Conservation (phyloP, 2,888 invertebrate genomes). For the Bugulina stolonifera region DNA sequence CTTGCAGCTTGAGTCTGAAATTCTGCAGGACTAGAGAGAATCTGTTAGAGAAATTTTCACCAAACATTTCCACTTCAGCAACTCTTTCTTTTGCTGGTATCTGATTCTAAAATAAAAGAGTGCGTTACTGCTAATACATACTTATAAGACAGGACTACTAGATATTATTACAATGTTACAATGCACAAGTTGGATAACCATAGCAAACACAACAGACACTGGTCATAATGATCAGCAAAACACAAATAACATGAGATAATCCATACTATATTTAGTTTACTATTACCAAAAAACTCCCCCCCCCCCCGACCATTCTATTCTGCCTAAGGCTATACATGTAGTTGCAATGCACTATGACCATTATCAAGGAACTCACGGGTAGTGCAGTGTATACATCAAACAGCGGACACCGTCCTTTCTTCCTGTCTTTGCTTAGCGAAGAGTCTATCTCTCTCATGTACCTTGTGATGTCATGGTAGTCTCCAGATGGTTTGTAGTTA, state of each 20-base stretch:
- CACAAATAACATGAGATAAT: too few species aligned
- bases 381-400: constrained; percentile 68
- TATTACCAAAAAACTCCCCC: too few species aligned
- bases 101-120: not conserved
- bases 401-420: constrained; percentile 64
- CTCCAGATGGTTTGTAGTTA: constrained; percentile 19
- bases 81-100: constrained; percentile 35
- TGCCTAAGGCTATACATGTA: too few species aligned
- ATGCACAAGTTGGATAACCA: too few species aligned
- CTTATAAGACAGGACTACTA: not conserved
- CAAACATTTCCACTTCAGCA: constrained; percentile 54
- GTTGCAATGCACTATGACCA: too few species aligned
- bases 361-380: constrained; percentile 54
- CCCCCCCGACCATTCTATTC: too few species aligned
- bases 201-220: too few species aligned
- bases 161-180: not conserved
- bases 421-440: constrained; percentile 76
- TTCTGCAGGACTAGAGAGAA: constrained; percentile 77
- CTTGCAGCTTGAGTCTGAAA: constrained; percentile 76
- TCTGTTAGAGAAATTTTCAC: constrained; percentile 80
- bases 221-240: too few species aligned
- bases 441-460: constrained; percentile 37
- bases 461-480: constrained; percentile 25
- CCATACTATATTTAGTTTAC: too few species aligned
- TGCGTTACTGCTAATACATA: not conserved